Conservation (phyloP, 2,797 vertebrate genomes). For the Megaceryle alcyon region DNA sequence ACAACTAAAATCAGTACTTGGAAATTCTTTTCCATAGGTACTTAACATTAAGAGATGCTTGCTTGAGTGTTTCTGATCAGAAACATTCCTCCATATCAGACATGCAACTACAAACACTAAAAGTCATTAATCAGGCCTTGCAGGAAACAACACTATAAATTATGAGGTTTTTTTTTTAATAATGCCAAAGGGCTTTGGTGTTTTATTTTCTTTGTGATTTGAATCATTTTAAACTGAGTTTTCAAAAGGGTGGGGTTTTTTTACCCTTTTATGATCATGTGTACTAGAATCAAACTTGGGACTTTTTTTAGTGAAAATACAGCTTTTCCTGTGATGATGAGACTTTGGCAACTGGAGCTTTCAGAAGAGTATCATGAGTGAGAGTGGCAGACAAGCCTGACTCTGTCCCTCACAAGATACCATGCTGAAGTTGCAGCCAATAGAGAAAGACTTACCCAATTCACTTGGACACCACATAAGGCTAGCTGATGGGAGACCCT, state of each 20-base stretch:
- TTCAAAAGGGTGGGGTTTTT: background rate
- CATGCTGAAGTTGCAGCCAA: background rate
- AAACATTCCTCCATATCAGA: conserved; percentile 8
- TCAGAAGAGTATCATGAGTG: background rate
- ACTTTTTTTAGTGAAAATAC: background rate
- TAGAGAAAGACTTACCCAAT: background rate
- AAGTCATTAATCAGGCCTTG: background rate
- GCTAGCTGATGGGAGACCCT: background rate
- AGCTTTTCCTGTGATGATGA: background rate
- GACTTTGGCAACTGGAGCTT: background rate
- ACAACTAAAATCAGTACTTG: background rate
- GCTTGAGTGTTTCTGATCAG: conserved; percentile 15
- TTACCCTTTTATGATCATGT: background rate
- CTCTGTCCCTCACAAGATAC: background rate
- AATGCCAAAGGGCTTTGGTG: background rate
- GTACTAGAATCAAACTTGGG: background rate
- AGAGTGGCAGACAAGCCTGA: background rate
- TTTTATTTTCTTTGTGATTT: conserved; percentile 15
- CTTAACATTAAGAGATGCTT: conserved; percentile 26
- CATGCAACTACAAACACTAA: background rate
- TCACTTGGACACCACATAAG: background rate
- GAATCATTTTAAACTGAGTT: background rate
- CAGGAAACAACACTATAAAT: conserved; percentile 22
- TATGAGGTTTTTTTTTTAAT: background rate
- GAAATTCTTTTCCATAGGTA: conserved; percentile 45